These are phyloP conservation scores for Taphrorychus bicolor DNA, from an alignment of 2,888 invertebrate genomes.

Conservation along the genomic window DNA sequence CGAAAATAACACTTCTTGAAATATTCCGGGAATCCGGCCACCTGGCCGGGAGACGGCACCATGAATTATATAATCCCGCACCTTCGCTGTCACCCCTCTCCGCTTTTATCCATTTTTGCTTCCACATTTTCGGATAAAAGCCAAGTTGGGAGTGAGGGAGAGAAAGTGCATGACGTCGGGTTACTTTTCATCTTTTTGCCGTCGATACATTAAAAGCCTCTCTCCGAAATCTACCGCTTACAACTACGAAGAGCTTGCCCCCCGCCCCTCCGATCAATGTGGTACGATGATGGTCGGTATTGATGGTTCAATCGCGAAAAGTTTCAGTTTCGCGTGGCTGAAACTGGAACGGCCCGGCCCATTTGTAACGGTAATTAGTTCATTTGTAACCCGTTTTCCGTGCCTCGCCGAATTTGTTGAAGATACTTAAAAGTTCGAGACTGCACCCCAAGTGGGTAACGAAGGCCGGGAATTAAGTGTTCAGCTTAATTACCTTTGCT, in stretches of 20 bases:
- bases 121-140: slow-evolving; percentile 34
- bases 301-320: neutral
- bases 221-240: neutral
- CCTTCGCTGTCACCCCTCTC: slow-evolving; percentile 35
- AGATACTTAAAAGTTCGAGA: neutral
- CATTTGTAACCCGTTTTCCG: slow-evolving; percentile 40
- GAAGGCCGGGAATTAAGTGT: neutral
- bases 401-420: slow-evolving; percentile 28
- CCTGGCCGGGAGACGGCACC: slow-evolving; percentile 28
- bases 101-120: slow-evolving; percentile 38
- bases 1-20: slow-evolving; percentile 20
- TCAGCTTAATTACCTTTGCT: neutral
- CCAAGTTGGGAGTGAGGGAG: slow-evolving; percentile 30
- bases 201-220: slow-evolving; percentile 20
- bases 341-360: slow-evolving; percentile 24
- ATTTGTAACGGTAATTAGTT: slow-evolving; percentile 39
- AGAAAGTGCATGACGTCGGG: slow-evolving; percentile 18
- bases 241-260: neutral
- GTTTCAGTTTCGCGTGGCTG: neutral
- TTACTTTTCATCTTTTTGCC: slow-evolving; percentile 36
- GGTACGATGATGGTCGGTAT: neutral
- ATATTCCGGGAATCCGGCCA: slow-evolving; percentile 39
- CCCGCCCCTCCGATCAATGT: neutral
- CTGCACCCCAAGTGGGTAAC: neutral
- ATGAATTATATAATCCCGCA: slow-evolving; percentile 39